These are phyloP conservation scores for Petaurus breviceps DNA, from an alignment of 2,113 vertebrate species.

Conservation along the genomic window DNA sequence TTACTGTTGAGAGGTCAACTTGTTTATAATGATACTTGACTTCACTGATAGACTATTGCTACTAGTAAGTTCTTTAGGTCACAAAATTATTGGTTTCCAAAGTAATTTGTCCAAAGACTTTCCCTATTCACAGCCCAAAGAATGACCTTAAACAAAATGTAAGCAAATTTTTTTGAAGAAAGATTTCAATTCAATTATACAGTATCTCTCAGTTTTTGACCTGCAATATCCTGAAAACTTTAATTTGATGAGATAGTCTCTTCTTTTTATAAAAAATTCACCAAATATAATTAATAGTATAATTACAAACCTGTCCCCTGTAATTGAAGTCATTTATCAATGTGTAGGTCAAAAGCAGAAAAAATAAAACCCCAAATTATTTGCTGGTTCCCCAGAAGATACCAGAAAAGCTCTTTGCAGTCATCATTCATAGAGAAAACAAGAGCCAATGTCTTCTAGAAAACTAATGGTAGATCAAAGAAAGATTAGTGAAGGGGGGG, in stretches of 20 bases:
- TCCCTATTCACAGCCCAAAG: no score
- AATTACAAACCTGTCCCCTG: not conserved
- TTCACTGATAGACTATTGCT: not conserved
- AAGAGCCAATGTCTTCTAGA: not conserved
- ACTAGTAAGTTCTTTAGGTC: not conserved
- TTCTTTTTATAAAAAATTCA: not conserved
- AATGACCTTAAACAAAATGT: no score
- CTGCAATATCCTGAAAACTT: not conserved
- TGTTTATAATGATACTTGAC: not conserved
- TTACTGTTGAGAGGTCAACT: not conserved
- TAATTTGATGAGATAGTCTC: not conserved
- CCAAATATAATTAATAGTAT: not conserved
- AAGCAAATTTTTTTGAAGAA: no score
- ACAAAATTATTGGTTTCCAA: not conserved
- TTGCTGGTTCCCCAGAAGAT: not conserved
- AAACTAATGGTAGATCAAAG: not conserved
- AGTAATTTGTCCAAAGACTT: no score
- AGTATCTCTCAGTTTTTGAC: no score
- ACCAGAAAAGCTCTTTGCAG: not conserved
- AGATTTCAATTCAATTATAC: no score
- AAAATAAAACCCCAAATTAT: not conserved
- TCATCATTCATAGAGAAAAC: not conserved
- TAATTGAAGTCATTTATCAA: not conserved
- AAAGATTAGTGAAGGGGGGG: not conserved
- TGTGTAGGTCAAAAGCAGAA: not conserved